Percentiles rank a stretch among this genome's conserved stretches.
phyloP scores from a whole-genome alignment of 1,140 invertebrate genomes.

The Euschistus heros region DNA sequence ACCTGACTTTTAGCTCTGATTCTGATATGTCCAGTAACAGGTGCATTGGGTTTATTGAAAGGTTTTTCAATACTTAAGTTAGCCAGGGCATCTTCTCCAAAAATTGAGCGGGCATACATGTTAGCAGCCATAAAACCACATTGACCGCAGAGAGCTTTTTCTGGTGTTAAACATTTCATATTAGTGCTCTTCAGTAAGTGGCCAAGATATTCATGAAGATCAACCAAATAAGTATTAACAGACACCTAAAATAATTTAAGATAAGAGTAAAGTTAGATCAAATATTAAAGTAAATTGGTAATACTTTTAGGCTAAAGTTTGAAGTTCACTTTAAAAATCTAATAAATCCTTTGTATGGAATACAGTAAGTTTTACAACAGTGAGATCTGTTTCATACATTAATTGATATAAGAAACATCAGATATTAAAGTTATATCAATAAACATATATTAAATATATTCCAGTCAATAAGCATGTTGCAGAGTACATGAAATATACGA shows the following conservation, averaged over 20 bases:
- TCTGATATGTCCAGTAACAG: slow-evolving; percentile 91
- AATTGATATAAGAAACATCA: too few relatives aligned
- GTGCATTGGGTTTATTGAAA: slow-evolving; percentile 69
- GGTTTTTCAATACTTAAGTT: slow-evolving; percentile 98
- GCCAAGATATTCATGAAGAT: slow-evolving; percentile 84
- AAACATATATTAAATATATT: too few relatives aligned
- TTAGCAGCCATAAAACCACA: slow-evolving; percentile 99
- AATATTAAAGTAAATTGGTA: neutral
- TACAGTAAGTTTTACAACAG: too few relatives aligned
- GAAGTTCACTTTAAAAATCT: too few relatives aligned
- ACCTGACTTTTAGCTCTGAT: slow-evolving; percentile 97
- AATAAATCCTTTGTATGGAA: too few relatives aligned
- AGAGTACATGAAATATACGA: too few relatives aligned
- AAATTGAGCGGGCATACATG: slow-evolving; percentile 97
- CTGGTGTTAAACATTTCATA: slow-evolving; percentile 97
- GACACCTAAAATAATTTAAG: slow-evolving; percentile 50
- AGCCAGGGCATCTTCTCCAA: slow-evolving; percentile 96
- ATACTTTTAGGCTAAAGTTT: neutral
- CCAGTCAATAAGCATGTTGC: too few relatives aligned
- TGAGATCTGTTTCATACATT: too few relatives aligned
- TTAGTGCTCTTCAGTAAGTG: slow-evolving; percentile 92
- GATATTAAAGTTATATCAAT: too few relatives aligned
- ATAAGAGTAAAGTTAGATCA: neutral
- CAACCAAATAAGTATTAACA: slow-evolving; percentile 88
- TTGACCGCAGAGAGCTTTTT: slow-evolving; percentile 86